Percentiles rank a stretch among this genome's conserved stretches.
Evolutionary conservation across 2,888 invertebrate species (phyloP).

Genomic region (Volucella zonaria): DNA sequence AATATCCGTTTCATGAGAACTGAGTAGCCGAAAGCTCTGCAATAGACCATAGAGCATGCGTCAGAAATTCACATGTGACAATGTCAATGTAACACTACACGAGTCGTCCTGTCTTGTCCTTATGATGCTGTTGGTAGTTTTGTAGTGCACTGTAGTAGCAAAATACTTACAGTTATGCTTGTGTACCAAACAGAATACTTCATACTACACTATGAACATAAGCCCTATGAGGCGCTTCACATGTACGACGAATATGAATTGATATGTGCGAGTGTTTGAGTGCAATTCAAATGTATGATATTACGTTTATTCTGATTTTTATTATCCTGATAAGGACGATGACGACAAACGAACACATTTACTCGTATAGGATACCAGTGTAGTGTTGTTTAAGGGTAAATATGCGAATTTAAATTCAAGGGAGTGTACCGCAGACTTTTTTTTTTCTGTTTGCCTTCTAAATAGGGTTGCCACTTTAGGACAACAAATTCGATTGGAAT

Average conservation of each 20-base stretch:
- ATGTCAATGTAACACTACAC: constrained; percentile 61
- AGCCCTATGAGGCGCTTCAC: neutral
- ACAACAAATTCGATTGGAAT: too few species aligned
- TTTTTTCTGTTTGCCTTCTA: neutral
- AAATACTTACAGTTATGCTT: constrained; percentile 21
- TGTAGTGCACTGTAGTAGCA: constrained; percentile 51
- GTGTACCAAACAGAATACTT: neutral
- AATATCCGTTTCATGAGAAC: constrained; percentile 16
- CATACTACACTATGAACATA: too few species aligned
- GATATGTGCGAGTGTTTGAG: constrained; percentile 33
- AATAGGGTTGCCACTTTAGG: too few species aligned
- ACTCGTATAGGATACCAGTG: constrained; percentile 15
- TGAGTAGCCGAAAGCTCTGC: constrained; percentile 39
- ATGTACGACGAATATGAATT: neutral
- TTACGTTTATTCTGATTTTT: constrained; percentile 65
- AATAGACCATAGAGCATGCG: constrained; percentile 53
- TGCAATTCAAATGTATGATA: constrained; percentile 59
- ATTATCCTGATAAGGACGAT: constrained; percentile 65
- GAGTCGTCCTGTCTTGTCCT: constrained; percentile 11
- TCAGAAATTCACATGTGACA: constrained; percentile 58
- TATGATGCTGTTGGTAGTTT: constrained; percentile 38
- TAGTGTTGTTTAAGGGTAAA: constrained; percentile 59
- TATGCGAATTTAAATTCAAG: constrained; percentile 65
- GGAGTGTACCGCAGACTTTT: constrained; percentile 39
- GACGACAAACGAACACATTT: constrained; percentile 62